These are phyloP conservation scores for Nycteola revayana DNA, from an alignment of 2,888 invertebrate genomes.

Conservation along the genomic window DNA sequence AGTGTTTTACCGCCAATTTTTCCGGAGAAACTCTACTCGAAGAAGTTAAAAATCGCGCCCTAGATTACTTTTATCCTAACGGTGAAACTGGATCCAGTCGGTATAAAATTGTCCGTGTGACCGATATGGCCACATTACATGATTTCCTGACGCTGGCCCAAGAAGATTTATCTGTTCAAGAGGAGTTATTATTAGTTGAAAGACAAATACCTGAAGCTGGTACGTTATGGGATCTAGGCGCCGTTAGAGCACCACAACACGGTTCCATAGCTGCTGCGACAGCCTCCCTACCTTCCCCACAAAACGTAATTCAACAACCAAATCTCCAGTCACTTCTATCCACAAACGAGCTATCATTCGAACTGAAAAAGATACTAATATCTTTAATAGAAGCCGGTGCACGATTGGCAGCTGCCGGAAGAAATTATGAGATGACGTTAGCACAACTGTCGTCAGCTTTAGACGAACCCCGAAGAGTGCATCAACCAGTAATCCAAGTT, in stretches of 20 bases:
- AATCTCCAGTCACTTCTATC: constrained; percentile 68
- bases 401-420: constrained; percentile 63
- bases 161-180: constrained; percentile 60
- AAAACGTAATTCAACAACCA: constrained; percentile 55
- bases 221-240: constrained; percentile 66
- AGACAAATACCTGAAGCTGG: constrained; percentile 63
- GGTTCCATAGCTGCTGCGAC: constrained; percentile 69
- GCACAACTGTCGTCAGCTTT: constrained; percentile 63
- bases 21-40: constrained; percentile 65
- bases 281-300: constrained; percentile 58
- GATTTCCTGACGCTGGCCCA: constrained; percentile 65
- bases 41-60: constrained; percentile 63
- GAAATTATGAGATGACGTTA: constrained; percentile 63
- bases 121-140: constrained; percentile 60
- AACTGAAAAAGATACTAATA: constrained; percentile 67
- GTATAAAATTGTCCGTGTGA: constrained; percentile 65
- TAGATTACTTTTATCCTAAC: constrained; percentile 67
- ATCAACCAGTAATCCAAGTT: constrained; percentile 53
- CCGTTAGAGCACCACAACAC: constrained; percentile 64
- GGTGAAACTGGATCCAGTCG: constrained; percentile 59
- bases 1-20: constrained; percentile 57
- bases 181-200: constrained; percentile 65
- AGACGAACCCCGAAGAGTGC: constrained; percentile 52
- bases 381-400: constrained; percentile 74
- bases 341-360: constrained; percentile 68